phyloP scores from a whole-genome alignment of 2,113 vertebrate species.

The Lethenteron reissneri region DNA sequence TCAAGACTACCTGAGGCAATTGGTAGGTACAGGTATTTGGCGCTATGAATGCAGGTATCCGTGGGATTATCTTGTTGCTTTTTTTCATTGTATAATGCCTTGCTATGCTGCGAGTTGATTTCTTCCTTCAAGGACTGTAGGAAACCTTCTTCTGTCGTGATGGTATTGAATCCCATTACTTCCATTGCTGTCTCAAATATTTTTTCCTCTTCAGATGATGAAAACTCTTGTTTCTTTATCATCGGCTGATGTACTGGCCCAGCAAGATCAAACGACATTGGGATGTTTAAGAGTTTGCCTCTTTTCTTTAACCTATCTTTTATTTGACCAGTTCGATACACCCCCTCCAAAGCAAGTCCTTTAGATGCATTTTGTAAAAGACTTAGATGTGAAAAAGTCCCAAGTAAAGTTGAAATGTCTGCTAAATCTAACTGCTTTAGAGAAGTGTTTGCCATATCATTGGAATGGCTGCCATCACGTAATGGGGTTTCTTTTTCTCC shows the following conservation, averaged over 20 bases:
- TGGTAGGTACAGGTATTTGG: conserved; percentile 18
- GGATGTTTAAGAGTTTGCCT: conserved; percentile 19
- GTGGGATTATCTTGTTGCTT: conserved; percentile 4
- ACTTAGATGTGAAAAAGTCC: no score
- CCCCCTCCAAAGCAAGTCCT: no score
- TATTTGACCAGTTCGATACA: conserved; percentile 10
- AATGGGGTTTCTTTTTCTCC: no score
- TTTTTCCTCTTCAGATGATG: conserved; percentile 16
- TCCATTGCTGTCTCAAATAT: conserved; percentile 17
- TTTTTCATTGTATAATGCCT: not conserved
- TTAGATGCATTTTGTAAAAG: no score
- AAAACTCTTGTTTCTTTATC: conserved; percentile 19
- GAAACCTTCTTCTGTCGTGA: not conserved
- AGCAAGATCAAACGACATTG: conserved; percentile 11
- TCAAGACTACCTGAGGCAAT: conserved; percentile 21
- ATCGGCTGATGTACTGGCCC: conserved; percentile 12
- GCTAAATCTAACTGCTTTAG: no score
- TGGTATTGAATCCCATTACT: conserved; percentile 17
- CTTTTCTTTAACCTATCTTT: conserved; percentile 10
- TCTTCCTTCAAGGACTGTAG: conserved; percentile 8
- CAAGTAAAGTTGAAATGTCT: no score
- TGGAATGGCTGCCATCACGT: no score
- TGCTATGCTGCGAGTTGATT: not conserved
- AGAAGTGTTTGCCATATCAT: no score
- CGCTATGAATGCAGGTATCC: conserved; percentile 16